phyloP scores from a whole-genome alignment of 1,140 invertebrate genomes.

The Anastrepha ludens region DNA sequence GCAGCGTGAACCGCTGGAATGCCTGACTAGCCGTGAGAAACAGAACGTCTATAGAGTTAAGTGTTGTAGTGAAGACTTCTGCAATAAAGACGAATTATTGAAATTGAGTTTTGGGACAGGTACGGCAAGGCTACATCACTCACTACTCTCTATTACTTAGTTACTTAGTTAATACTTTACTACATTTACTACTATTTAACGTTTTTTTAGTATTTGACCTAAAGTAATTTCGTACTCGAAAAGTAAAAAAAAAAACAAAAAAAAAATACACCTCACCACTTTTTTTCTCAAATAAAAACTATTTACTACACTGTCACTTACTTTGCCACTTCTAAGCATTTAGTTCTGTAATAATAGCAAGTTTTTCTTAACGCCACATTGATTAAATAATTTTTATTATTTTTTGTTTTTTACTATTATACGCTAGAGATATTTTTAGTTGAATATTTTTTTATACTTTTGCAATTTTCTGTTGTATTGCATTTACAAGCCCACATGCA shows the following conservation, averaged over 20 bases:
- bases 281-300: not conserved
- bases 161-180: constrained; percentile 34
- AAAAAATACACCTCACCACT: not conserved
- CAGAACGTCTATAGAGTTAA: constrained; percentile 69
- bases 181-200: constrained; percentile 45
- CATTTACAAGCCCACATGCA: not conserved
- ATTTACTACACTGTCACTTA: constrained; percentile 8
- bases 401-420: not conserved
- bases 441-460: not conserved
- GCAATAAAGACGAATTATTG: constrained; percentile 73
- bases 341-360: not conserved
- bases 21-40: constrained; percentile 67
- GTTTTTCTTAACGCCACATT: not conserved
- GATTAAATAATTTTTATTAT: not conserved
- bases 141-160: constrained; percentile 11
- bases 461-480: constrained; percentile 1
- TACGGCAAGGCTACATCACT: constrained; percentile 59
- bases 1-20: constrained; percentile 68
- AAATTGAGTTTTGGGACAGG: constrained; percentile 70
- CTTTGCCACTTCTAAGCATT: not conserved
- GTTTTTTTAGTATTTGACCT: constrained; percentile 32
- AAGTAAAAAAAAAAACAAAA: constrained; percentile 9
- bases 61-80: constrained; percentile 72
- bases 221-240: not conserved
- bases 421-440: constrained; percentile 6